Evolutionary conservation across 2,113 vertebrate genomes (phyloP).

Genomic region (Physeter macrocephalus): DNA sequence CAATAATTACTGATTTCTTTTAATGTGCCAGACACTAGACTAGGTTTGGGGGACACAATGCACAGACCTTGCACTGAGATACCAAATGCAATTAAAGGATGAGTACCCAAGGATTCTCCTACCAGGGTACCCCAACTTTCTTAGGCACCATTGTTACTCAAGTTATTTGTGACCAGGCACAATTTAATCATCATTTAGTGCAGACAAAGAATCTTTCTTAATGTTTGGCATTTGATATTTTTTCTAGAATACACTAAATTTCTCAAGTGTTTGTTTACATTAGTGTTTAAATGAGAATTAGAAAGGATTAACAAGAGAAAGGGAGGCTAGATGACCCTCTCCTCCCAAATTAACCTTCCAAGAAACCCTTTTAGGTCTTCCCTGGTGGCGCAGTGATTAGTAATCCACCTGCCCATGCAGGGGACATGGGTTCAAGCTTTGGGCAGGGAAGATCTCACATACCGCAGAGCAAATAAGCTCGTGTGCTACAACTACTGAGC

Average conservation of each 20-base stretch:
- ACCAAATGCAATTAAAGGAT: background rate
- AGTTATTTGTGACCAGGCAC: background rate
- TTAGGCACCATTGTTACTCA: background rate
- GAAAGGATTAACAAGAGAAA: background rate
- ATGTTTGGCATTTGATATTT: background rate
- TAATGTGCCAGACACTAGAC: background rate
- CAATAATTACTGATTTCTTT: background rate
- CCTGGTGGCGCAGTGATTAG: no score
- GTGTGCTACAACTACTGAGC: no score
- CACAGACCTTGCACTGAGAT: background rate
- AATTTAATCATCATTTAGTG: background rate
- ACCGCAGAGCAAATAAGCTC: no score
- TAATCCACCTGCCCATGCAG: no score
- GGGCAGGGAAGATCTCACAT: no score
- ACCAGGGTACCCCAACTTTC: background rate
- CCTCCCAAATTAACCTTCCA: background rate
- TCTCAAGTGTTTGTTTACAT: constrained; percentile 13
- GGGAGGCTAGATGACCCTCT: background rate
- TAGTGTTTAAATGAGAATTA: background rate
- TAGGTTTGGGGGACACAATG: background rate
- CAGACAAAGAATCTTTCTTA: background rate
- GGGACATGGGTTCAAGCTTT: no score
- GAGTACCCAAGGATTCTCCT: background rate
- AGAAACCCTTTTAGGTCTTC: background rate
- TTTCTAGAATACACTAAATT: background rate